Evolutionary conservation across 2,113 vertebrate genomes (phyloP).

Genomic region (Oncorhynchus clarkii): DNA sequence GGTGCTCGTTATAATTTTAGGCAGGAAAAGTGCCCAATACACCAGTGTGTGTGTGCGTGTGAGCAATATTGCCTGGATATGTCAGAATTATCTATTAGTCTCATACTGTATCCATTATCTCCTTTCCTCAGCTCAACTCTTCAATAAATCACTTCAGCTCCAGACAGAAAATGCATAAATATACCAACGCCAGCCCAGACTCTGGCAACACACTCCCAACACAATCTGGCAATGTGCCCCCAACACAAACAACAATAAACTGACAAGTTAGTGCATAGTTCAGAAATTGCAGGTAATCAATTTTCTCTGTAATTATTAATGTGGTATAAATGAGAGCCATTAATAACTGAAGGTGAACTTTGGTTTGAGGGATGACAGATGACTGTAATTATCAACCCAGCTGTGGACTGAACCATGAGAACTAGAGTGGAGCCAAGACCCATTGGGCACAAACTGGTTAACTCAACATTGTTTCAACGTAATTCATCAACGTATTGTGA

Average conservation of each 20-base stretch:
- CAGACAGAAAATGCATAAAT: constrained; percentile 26
- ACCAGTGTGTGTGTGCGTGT: background rate
- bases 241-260: constrained; percentile 23
- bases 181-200: constrained; percentile 3
- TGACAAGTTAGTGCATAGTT: constrained; percentile 20
- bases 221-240: constrained; percentile 26
- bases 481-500: too few species aligned
- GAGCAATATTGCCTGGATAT: constrained; percentile 20
- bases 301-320: constrained; percentile 22
- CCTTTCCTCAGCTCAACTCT: constrained; percentile 6
- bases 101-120: constrained; percentile 42
- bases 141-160: constrained; percentile 17
- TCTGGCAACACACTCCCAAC: constrained; percentile 15
- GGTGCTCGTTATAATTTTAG: constrained; percentile 6
- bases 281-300: constrained; percentile 14
- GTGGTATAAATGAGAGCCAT: constrained; percentile 17
- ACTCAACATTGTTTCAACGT: too few species aligned
- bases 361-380: background rate
- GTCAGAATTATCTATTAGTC: constrained; percentile 32
- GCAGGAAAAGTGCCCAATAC: constrained; percentile 28
- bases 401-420: background rate
- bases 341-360: constrained; percentile 3
- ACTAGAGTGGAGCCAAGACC: background rate
- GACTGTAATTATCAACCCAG: background rate
- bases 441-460: background rate